Base-by-base conservation (phyloP, 2,113 vertebrate species). In the Shinisaurus crocodilurus region DNA sequence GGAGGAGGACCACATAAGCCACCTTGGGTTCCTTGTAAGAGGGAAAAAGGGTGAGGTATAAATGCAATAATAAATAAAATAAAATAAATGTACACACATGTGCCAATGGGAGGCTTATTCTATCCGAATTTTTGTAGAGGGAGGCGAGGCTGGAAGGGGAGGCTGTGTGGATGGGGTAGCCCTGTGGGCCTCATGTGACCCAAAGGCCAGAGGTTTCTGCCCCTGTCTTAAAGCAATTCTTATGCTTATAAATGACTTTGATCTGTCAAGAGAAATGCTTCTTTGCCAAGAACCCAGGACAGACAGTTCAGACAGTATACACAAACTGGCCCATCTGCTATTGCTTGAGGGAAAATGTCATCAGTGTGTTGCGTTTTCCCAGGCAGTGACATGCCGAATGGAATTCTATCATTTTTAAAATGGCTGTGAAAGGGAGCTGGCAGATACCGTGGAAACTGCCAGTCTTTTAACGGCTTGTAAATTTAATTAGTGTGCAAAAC, bases 391-490 rank as follows among this genome's bases (percentile, higher is more conserved):
- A 91, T 85, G 90, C 80, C 90, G 90, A 81, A 86, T 96, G 93
- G 48, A n/a, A 94, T 92, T 96, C 94, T 91, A 95, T 96, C 95
- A 96, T 96, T 96, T 63, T 85, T 92, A 94, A 93, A 67, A 43
- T 37, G 91, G 89, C 89, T 95, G 83, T 90, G 93, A 97, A 94
- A 95, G 94, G 90, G 93, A 0, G n/a, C 92, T 96, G 96, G 94
- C 96, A 97, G 94, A 84, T 95, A 96, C 91, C 3, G 2, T 91
- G 72, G 92, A 94, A 96, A 86, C 87, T 89, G 92, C 96, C 96
- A 96, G 93, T 95, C 93, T 94, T 63, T 85, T 96, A 96, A 95
- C 93, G 93, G 92, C 95, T 95, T 96, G 87, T 92, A 94, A 96
- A 96, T 96, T 96, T 94, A 97, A 95, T 97, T 96, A 96, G 92